These are phyloP conservation scores for Proisotoma minuta DNA, from an alignment of 2,888 invertebrate genomes.

Conservation along the genomic window DNA sequence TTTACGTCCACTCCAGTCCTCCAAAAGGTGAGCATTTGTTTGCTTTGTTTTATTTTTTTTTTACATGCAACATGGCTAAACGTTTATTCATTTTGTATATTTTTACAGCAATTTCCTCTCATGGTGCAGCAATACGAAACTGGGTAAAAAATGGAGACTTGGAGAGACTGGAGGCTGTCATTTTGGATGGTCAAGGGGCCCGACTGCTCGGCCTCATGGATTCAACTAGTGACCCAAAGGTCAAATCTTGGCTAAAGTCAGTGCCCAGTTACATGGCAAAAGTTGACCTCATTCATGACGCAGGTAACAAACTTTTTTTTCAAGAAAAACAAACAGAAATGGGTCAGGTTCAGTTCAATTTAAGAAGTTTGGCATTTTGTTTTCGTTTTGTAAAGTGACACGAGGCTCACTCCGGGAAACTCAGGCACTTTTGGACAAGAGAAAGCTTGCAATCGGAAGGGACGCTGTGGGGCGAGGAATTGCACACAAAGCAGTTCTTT, in stretches of 20 bases:
- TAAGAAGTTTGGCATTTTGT: not conserved
- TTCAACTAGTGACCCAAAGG: constrained; percentile 59
- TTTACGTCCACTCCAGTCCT: not conserved
- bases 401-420: constrained; percentile 54
- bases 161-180: constrained; percentile 62
- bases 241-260: constrained; percentile 50
- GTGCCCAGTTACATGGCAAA: constrained; percentile 66
- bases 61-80: not conserved
- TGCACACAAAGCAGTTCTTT: constrained; percentile 74
- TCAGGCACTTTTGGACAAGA: constrained; percentile 53
- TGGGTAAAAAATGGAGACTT: constrained; percentile 61
- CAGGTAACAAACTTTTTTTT: constrained; percentile 56
- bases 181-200: constrained; percentile 65
- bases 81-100: not conserved
- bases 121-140: constrained; percentile 53
- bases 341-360: not conserved
- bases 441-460: constrained; percentile 60
- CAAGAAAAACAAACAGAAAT: not conserved
- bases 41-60: too few relatives aligned
- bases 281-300: constrained; percentile 70
- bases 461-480: constrained; percentile 68
- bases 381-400: constrained; percentile 42
- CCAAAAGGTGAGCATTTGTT: constrained; percentile 4
- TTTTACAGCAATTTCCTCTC: constrained; percentile 37
- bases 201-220: constrained; percentile 59